Base-by-base conservation (phyloP, 2,888 invertebrate species). In the Hermaeophaga mercurialis region DNA sequence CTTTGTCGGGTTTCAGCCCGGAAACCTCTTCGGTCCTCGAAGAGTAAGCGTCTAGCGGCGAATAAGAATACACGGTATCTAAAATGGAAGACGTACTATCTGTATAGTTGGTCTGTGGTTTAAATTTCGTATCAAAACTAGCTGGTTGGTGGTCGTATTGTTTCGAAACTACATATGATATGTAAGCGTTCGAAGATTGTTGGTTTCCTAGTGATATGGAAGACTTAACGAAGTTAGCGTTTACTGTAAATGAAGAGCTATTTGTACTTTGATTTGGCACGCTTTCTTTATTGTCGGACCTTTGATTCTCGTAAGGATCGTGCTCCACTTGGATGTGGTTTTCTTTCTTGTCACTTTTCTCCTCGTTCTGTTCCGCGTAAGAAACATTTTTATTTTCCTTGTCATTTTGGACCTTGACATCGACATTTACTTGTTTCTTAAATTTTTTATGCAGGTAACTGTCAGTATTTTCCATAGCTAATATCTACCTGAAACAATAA, bases 391-490 rank as follows among this genome's bases (percentile, higher is more conserved):
- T 69, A 57, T 68, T 69, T 66, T 70, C 70, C 59, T 68, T 66
- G 59, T 69, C 70, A 69, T 68, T 66, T 53, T 62, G 63, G 14
- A 55, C 53, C 57, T 59, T 46, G 68, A 75, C 47, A 77, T 79
- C 70, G 84, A 86, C 75, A 88, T 91, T 77, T 56, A 75, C 67
- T 82, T 92, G 86, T 79, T 93, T 92, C 80, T 94, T 94, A 80
- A 94, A 94, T 79, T 94, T 94, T 79, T 94, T 94, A 79, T 94
- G 94, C 77, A 92, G 83, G 81, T 94, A 94, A 78, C 88, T 90
- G 69, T 77, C 76, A 66, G 68, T 66, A 59, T 70, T 71, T 74
- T 76, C 77, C 77, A 77, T 77, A 67, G 71, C 72, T 61, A 49
- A 52, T 33, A 55, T 45, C 59, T 55, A 61, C 62, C 66, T 66